phyloP scores from a whole-genome alignment of 2,888 invertebrate species.

The Rotaria socialis region DNA sequence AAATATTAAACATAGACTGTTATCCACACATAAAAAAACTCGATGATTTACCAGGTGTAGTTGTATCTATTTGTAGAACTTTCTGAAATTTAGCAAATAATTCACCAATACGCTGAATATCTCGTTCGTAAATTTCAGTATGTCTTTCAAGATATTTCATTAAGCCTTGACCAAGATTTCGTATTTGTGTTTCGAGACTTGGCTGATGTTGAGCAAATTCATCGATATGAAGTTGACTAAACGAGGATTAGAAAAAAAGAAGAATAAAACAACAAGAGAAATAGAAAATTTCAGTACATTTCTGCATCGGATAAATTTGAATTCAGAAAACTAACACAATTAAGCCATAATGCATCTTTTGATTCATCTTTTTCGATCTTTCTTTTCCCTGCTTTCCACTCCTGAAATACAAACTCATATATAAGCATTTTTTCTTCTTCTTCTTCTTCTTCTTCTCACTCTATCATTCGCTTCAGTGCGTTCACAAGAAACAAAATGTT shows the following conservation, averaged over 20 bases:
- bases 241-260: not conserved
- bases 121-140: not conserved
- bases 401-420: conserved; percentile 50
- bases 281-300: not conserved
- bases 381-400: conserved; percentile 92
- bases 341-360: conserved; percentile 66
- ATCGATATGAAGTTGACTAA: not conserved
- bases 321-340: not conserved
- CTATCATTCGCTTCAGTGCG: conserved; percentile 77
- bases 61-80: not conserved
- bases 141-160: conserved; percentile 16
- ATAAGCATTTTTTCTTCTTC: not conserved
- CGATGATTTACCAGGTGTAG: not conserved
- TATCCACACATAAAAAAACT: not conserved
- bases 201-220: conserved; percentile 19
- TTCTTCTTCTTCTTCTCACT: not conserved
- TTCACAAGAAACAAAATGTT: conserved; percentile 84
- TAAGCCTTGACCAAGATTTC: not conserved
- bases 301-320: not conserved
- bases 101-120: not conserved
- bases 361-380: conserved; percentile 88
- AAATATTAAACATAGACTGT: not conserved
- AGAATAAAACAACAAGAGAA: not conserved
- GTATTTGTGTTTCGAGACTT: not conserved
- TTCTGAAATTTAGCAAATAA: not conserved